Evolutionary conservation across 2,888 invertebrate genomes (phyloP), one percentile per base, ranked within the genome.

Genomic region (Quadroppia sp.): DNA sequence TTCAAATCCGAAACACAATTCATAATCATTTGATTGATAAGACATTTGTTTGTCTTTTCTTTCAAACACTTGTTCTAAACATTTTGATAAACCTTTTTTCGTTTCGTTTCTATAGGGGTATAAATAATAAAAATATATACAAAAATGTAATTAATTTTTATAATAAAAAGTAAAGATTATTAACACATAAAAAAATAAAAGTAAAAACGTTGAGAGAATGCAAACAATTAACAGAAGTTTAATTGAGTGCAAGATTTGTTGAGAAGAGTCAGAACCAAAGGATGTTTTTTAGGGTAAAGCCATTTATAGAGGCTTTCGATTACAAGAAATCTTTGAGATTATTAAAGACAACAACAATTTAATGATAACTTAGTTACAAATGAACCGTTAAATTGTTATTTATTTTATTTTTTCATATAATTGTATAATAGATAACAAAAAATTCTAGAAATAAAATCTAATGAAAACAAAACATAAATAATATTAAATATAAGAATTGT

Each of bases 1-100:
- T 23, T 53, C 53, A 17, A 53, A 53, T 23, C 20, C 13, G 20
- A 20, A 48, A 48, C n/a, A 48, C 20, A 48, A 20, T 6, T 48
- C 20, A n/a, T 53, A 53, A 53, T 53, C 53, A 25, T 13, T 53
- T 53, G 20, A 53, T 25, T 53, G 53, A 53, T 53, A 53, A 53
- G 6, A 4, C 20, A 45, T 11, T 45, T 45, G 45, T 45, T 45
- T 45, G 15, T 15, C 45, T 13, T 2, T 9, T 53, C 53, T 25
- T 23, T 53, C 20, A 13, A 20, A 23, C 20, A 23, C 53, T 25
- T 13, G 6, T 23, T 23, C 36, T 36, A n/a, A n/a, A n/a, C n/a
- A n/a, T n/a, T n/a, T n/a, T n/a, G n/a, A n/a, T n/a, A n/a, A n/a
- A n/a, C n/a, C n/a, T n/a, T n/a, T n/a, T n/a, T n/a, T n/a, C n/a